Evolutionary conservation across 30 jellyfish, hydroid and myxozoan species (phyloP).

Genomic region (Pelagia noctiluca): DNA sequence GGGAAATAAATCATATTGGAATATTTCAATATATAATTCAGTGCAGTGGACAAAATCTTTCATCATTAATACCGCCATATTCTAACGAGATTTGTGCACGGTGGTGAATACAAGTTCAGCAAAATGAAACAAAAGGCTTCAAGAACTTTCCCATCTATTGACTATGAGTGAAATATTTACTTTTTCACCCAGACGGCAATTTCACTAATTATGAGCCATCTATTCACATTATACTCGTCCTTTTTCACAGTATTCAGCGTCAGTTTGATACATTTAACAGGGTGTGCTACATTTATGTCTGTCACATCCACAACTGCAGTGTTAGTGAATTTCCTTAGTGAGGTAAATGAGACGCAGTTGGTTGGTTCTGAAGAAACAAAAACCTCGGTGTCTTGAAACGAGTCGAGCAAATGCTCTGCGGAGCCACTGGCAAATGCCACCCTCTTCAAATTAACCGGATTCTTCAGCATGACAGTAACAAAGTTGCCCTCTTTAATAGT

Average conservation of each 20-base stretch:
- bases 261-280: conserved; percentile 77
- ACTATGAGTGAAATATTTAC: neutral
- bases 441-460: conserved; percentile 32
- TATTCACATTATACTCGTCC: conserved; percentile 66
- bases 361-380: conserved; percentile 53
- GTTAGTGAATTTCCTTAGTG: conserved; percentile 12
- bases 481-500: conserved; percentile 60
- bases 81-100: too few species aligned
- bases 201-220: conserved; percentile 88
- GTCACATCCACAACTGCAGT: conserved; percentile 49
- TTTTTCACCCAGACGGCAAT: conserved; percentile 71
- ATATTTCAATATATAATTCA: too few species aligned
- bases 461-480: conserved; percentile 58
- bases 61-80: too few species aligned
- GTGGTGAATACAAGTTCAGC: too few species aligned
- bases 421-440: conserved; percentile 82
- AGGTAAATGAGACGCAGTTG: conserved; percentile 43
- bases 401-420: conserved; percentile 75
- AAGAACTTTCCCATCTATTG: too few species aligned
- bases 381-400: conserved; percentile 73
- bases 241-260: conserved; percentile 38
- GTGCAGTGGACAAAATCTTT: too few species aligned
- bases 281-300: conserved; percentile 27
- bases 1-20: too few species aligned
- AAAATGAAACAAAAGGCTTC: too few species aligned